Base-by-base conservation (phyloP, 2,113 vertebrate species). In the Amphiprion ocellaris region DNA sequence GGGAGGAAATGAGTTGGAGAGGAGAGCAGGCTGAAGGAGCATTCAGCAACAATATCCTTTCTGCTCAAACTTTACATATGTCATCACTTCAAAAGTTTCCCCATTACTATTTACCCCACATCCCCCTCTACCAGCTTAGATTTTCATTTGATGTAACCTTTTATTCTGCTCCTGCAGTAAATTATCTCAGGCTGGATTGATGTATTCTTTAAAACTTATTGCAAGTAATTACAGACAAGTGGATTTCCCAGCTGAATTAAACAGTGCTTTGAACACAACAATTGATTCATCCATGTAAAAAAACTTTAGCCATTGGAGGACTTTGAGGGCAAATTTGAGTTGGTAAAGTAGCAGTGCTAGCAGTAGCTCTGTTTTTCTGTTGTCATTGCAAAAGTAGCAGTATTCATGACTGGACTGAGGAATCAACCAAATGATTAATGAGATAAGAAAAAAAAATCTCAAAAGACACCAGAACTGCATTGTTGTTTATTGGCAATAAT, bases 41-140 rank as follows among this genome's bases (percentile, higher is more conserved):
- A 72, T 80, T 85, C 69, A 74, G 64, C 67, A 86, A 76, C 74
- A 82, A 87, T 84, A 79, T 90, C 69, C 64, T 85, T 66, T 79
- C 44, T 56, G 44, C 49, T 73, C 47, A 83, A 79, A 77, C 49
- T 86, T 71, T 69, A 78, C 77, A 69, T 81, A 60, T 74, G 84
- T 92, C 87, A 87, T 83, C 84, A 83, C 77, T 89, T 89, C 74
- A 83, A 65, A 81, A 82, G 71, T 87, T 86, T n/a, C 50, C 61
- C 58, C 64, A 33, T 88, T 65, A 77, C 54, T 84, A 76, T 90
- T 74, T 82, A 64, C 71, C 55, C 61, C 46, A 59, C 33, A 79
- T 61, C 23, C 23, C 26, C 67, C 53, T 66, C 55, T 21, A 80
- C 83, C 59, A 77, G 47, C 64, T 74, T 67, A 71, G 63, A 82